Evolutionary conservation across 2,797 vertebrate genomes (phyloP), one percentile per base, ranked within the genome.

Genomic region (Threskiornis aethiopicus): DNA sequence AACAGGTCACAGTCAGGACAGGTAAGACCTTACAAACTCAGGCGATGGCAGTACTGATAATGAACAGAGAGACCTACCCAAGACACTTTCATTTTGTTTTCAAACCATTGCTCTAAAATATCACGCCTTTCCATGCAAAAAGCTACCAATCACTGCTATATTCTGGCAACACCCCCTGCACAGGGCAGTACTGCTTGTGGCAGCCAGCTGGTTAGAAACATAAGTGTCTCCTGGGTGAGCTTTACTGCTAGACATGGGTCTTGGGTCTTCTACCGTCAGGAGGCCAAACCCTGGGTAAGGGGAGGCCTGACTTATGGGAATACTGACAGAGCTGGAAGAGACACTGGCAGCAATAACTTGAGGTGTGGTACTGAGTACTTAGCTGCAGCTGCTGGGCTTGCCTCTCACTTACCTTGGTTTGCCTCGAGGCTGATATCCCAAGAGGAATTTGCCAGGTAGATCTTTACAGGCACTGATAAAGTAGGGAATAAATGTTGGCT

Each of bases 401-500:
- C 69, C 47, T 84, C 76, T 78, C 85, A 54, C 98, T 98, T 95
- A 99, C 99, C 99, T 98, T 90, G 99, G 99, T 98, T 99, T 99
- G 86, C 99, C 99, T n/a, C 99, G 99, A 92, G 99, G 99, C 96
- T 99, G 99, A 97, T 99, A 99, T 64, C 99, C 99, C 93, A 99
- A 97, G n/a, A 99, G 98, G 97, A 99, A 99, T 97, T 99, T 99
- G 91, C 99, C 99, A 17, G 99, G 99, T 49, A 99, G 98, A 41
- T 99, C 99, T 98, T 99, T 99, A 97, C 99, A 99, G 61, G 99
- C 99, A 47, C 99, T 99, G 93, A 99, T 98, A 90, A 98, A 99
- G 96, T 99, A 99, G 26, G 99, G 99, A 97, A 99, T 99, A 96
- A 99, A 99, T 13, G 99, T 99, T 26, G 99, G 99, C 95, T 99